Percentiles rank a stretch among this genome's conserved stretches.
Evolutionary conservation across 2,888 invertebrate genomes (phyloP).

Genomic region (Herminia tarsipennalis): DNA sequence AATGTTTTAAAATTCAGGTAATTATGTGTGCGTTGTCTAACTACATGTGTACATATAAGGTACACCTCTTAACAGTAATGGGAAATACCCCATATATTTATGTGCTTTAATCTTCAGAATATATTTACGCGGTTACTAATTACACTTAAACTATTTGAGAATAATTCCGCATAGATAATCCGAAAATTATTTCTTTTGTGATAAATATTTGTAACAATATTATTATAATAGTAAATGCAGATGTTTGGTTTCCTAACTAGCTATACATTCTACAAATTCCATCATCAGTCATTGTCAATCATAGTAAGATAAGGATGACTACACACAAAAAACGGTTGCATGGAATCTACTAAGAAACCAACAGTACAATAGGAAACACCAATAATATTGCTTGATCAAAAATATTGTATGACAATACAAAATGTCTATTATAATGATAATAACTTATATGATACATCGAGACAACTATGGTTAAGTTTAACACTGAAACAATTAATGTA

Average conservation of each 20-base stretch:
- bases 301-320: conserved; percentile 22
- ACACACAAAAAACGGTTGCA: background rate
- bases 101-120: conserved; percentile 12
- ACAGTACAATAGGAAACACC: conserved; percentile 27
- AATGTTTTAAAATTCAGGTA: conserved; percentile 3
- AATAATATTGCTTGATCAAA: conserved; percentile 46
- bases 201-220: conserved; percentile 46
- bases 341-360: conserved; percentile 9
- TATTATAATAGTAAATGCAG: conserved; percentile 63
- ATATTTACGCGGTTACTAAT: conserved; percentile 20
- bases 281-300: conserved; percentile 45
- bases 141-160: conserved; percentile 26
- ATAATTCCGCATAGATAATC: conserved; percentile 29
- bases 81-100: conserved; percentile 14
- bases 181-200: conserved; percentile 35
- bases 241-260: conserved; percentile 50
- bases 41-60: background rate
- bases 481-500: conserved; percentile 20
- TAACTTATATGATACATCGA: conserved; percentile 31
- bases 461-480: conserved; percentile 30
- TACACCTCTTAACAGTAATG: conserved; percentile 17
- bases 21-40: background rate
- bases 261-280: conserved; percentile 42
- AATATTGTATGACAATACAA: conserved; percentile 14
- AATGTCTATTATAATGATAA: conserved; percentile 24